A percentile compares a stretch with the other conserved stretches of the same genome.
These are phyloP conservation scores for Ridgeia piscesae DNA, from an alignment of 1,140 invertebrate species.

Conservation along the genomic window DNA sequence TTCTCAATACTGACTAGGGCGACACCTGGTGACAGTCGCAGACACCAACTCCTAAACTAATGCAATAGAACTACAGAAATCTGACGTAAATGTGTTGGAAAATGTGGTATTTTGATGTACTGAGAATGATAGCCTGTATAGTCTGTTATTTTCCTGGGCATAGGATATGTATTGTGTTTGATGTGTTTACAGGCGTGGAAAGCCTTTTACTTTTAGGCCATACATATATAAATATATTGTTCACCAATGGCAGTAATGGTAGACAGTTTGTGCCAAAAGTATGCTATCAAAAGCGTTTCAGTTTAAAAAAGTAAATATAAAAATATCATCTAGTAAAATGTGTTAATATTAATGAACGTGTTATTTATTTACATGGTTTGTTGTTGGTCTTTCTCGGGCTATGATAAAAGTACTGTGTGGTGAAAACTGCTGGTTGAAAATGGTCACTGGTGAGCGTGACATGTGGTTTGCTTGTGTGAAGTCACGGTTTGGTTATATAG, in stretches of 20 bases:
- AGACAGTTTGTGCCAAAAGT: neutral
- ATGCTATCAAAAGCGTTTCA: neutral
- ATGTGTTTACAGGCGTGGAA: neutral
- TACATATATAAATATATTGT: neutral
- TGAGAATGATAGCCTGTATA: too few relatives aligned
- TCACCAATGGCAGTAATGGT: neutral
- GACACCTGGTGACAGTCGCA: neutral
- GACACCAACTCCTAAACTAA: neutral
- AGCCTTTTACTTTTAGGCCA: too few relatives aligned
- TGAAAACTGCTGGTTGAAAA: neutral
- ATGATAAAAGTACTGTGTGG: neutral
- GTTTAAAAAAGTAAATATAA: neutral
- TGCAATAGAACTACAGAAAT: neutral
- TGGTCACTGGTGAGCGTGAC: neutral
- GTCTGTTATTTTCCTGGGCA: neutral
- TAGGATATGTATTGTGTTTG: neutral
- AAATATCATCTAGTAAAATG: neutral
- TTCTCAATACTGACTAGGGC: slow-evolving; percentile 74
- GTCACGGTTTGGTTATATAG: neutral
- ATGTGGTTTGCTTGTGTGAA: neutral
- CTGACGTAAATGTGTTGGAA: neutral
- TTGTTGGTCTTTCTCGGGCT: neutral
- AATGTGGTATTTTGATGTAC: too few relatives aligned
- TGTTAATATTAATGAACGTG: neutral
- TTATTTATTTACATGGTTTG: neutral